Conservation (phyloP, 2,113 vertebrate genomes). For the Corythornis vintsioides region DNA sequence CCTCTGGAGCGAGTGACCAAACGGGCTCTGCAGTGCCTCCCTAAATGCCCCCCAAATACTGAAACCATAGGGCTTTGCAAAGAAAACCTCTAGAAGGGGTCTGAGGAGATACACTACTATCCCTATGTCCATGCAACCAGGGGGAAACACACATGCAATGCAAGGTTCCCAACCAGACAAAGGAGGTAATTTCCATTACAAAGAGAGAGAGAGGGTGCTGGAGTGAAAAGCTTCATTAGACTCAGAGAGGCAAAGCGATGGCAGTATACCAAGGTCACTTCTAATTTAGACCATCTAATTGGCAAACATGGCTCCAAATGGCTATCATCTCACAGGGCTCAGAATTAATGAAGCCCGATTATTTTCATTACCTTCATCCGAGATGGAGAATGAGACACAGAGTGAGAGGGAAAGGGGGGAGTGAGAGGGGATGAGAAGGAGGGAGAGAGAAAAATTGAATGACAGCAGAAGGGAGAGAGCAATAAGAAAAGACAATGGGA, state of each 20-base stretch:
- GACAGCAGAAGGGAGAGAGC: slow-evolving; percentile 71
- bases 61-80: background rate
- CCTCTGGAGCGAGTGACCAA: background rate
- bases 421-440: slow-evolving; percentile 4
- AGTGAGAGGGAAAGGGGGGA: slow-evolving; percentile 58
- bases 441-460: slow-evolving; percentile 61
- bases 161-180: slow-evolving; percentile 71
- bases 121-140: slow-evolving; percentile 27
- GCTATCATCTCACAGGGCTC: slow-evolving; percentile 93
- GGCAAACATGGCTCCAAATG: slow-evolving; percentile 98
- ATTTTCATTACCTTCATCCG: slow-evolving; percentile 95
- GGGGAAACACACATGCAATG: slow-evolving; percentile 31
- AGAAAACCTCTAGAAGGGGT: slow-evolving; percentile 20
- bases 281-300: slow-evolving; percentile 99
- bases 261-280: slow-evolving; percentile 97
- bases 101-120: slow-evolving; percentile 26
- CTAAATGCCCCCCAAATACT: background rate
- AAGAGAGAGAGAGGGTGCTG: slow-evolving; percentile 84
- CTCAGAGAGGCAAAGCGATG: slow-evolving; percentile 84
- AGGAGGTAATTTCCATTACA: slow-evolving; percentile 85
- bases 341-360: slow-evolving; percentile 98
- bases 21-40: background rate
- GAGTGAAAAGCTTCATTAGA: slow-evolving; percentile 91
- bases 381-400: slow-evolving; percentile 87
- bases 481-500: slow-evolving; percentile 57